These are phyloP conservation scores for Zygogramma bicolorata DNA, from an alignment of 2,888 invertebrate genomes.

Conservation along the genomic window DNA sequence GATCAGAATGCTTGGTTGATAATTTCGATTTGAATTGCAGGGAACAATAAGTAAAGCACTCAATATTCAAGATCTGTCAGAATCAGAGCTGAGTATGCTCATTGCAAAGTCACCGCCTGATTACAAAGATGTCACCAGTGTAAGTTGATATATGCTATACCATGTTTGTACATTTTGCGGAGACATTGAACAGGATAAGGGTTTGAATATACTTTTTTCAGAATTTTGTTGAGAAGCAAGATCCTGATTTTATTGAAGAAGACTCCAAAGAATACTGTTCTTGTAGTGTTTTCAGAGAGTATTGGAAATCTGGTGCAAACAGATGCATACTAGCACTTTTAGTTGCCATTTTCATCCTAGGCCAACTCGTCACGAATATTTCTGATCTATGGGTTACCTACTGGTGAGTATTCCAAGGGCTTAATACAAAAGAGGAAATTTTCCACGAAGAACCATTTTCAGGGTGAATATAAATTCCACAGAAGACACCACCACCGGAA, in stretches of 20 bases:
- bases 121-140: not conserved
- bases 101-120: not conserved
- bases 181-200: not conserved
- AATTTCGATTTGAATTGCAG: slow-evolving; percentile 8
- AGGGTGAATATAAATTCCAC: slow-evolving; percentile 17
- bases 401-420: slow-evolving; percentile 70
- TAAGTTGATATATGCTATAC: not conserved
- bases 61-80: slow-evolving; percentile 9
- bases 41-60: slow-evolving; percentile 20
- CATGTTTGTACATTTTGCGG: not conserved
- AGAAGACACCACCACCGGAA: not conserved
- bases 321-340: slow-evolving; percentile 70
- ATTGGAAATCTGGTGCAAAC: slow-evolving; percentile 78
- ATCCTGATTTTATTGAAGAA: slow-evolving; percentile 22
- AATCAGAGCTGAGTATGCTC: not conserved
- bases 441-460: not conserved
- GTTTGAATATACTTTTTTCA: not conserved
- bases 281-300: slow-evolving; percentile 68
- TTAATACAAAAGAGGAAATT: too few species aligned
- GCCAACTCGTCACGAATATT: slow-evolving; percentile 78
- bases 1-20: too few species aligned
- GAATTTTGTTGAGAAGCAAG: slow-evolving; percentile 38
- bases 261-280: slow-evolving; percentile 68
- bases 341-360: slow-evolving; percentile 71
- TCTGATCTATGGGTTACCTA: slow-evolving; percentile 83